phyloP scores from a whole-genome alignment of 2,113 vertebrate species.

The Shinisaurus crocodilurus region DNA sequence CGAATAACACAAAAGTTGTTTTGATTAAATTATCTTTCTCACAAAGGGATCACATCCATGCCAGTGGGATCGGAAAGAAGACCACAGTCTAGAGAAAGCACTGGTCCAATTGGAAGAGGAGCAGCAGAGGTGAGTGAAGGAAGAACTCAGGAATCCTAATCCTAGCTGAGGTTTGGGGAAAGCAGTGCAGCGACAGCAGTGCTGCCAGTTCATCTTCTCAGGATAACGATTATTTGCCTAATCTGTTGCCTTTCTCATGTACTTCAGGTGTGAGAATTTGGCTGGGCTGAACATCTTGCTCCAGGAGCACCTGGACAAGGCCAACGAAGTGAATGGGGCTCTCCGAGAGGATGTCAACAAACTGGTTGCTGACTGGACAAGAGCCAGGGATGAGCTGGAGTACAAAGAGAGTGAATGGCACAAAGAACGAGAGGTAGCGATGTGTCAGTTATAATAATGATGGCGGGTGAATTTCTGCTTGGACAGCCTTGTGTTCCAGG shows the following conservation, averaged over 20 bases:
- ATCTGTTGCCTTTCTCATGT: constrained; percentile 30
- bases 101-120: constrained; percentile 88
- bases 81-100: constrained; percentile 83
- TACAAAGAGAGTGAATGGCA: constrained; percentile 82
- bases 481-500: accelerated
- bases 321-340: constrained; percentile 78
- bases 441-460: accelerated
- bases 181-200: not conserved
- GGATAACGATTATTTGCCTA: accelerated
- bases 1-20: not conserved
- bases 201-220: not conserved
- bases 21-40: constrained; percentile 34
- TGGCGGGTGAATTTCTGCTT: not conserved
- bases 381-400: constrained; percentile 81
- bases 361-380: constrained; percentile 86
- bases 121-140: constrained; percentile 83
- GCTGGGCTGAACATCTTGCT: constrained; percentile 83
- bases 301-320: constrained; percentile 81
- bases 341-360: constrained; percentile 86
- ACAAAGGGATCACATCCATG: constrained; percentile 63
- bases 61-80: constrained; percentile 75
- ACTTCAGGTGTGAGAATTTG: constrained; percentile 80
- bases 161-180: not conserved
- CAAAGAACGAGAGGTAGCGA: constrained; percentile 79
- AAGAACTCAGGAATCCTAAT: not conserved